A percentile compares a stretch with the other conserved stretches of the same genome.
phyloP scores from a whole-genome alignment of 1,140 invertebrate genomes.

The Yoshiicerus persimilis region DNA sequence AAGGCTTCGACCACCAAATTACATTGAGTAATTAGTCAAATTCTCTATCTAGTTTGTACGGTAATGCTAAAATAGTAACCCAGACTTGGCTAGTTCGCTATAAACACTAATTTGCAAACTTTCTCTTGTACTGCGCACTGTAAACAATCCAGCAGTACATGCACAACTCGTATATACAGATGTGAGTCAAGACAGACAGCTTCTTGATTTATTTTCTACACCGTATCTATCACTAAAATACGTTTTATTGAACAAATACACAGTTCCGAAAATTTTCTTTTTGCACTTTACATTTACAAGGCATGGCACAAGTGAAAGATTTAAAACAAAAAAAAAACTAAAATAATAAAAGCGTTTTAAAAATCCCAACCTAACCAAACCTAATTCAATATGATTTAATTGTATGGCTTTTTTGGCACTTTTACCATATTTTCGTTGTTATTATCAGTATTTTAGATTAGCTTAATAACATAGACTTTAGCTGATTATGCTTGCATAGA shows the following conservation, averaged over 20 bases:
- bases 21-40: constrained; percentile 16
- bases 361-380: background rate
- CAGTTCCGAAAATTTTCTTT: background rate
- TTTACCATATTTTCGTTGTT: too few relatives aligned
- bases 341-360: background rate
- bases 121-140: background rate
- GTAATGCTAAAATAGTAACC: background rate
- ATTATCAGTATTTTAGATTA: too few relatives aligned
- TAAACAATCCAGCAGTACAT: background rate
- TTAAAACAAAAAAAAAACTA: background rate
- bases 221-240: background rate
- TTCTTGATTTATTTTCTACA: background rate
- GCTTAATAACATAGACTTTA: too few relatives aligned
- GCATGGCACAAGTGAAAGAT: background rate
- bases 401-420: too few relatives aligned
- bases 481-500: too few relatives aligned
- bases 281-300: constrained; percentile 2
- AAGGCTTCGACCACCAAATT: constrained; percentile 28
- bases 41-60: background rate
- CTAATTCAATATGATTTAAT: background rate
- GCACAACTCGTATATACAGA: background rate
- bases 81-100: background rate
- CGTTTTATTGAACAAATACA: background rate
- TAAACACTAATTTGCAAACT: background rate
- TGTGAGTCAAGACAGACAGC: background rate